These are phyloP conservation scores for Anguilla marmorata DNA, from an alignment of 2,797 vertebrate species.

Conservation along the genomic window DNA sequence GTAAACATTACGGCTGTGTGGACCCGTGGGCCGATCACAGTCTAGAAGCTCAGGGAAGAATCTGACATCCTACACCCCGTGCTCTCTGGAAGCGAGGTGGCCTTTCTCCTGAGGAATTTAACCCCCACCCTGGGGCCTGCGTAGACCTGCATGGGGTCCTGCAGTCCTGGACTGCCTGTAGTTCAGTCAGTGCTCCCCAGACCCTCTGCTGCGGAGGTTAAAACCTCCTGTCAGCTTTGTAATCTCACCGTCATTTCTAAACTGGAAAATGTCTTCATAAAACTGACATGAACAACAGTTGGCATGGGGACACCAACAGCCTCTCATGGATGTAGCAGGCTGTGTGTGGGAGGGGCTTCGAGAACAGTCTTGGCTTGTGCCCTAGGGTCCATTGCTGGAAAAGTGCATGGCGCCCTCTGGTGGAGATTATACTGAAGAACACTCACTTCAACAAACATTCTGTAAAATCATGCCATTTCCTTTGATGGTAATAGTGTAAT, in stretches of 20 bases:
- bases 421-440: not conserved
- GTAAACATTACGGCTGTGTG: not conserved
- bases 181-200: not conserved
- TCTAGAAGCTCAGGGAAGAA: not conserved
- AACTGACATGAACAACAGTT: not conserved
- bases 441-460: not conserved
- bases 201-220: not conserved
- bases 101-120: slow-evolving; percentile 8
- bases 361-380: not conserved
- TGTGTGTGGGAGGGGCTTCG: slow-evolving; percentile 3
- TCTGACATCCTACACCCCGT: not conserved
- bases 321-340: not conserved
- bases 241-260: not conserved
- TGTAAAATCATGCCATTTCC: not conserved
- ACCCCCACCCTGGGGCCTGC: not conserved
- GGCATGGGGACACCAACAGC: not conserved
- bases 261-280: not conserved
- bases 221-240: not conserved
- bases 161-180: too few relatives aligned
- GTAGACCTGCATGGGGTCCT: not conserved
- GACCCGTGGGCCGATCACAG: not conserved
- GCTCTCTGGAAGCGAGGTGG: not conserved
- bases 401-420: not conserved
- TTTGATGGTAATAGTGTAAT: not conserved
- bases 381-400: not conserved